Evolutionary conservation across 2,113 vertebrate species (phyloP).

Genomic region (Connochaetes taurinus): DNA sequence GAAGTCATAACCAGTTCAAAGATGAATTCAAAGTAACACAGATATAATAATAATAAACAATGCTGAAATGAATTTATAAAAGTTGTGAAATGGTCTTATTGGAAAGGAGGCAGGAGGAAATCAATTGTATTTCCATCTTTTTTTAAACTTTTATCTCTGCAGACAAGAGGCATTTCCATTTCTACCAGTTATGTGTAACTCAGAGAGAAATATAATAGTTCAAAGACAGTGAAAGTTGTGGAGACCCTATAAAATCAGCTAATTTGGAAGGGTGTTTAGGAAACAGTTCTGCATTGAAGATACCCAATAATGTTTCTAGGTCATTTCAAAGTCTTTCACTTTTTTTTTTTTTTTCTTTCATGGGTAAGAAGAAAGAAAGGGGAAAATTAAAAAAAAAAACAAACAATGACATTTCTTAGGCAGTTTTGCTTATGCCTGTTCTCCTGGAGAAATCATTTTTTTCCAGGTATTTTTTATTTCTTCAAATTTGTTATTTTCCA

Average conservation of each 20-base stretch:
- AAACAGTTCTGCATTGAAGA: neutral
- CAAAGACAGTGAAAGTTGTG: neutral
- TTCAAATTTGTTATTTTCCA: constrained; percentile 74
- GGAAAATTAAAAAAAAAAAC: neutral
- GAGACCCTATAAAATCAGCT: neutral
- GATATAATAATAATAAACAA: neutral
- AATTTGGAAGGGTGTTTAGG: neutral
- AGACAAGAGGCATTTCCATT: neutral
- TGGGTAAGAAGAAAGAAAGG: neutral
- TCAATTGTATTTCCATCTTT: neutral
- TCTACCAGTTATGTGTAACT: neutral
- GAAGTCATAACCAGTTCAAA: neutral
- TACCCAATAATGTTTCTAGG: neutral
- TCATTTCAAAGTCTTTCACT: neutral
- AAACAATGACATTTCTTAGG: neutral
- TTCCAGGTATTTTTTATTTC: constrained; percentile 69
- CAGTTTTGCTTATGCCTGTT: neutral
- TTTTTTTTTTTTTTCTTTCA: neutral
- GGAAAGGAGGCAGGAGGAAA: neutral
- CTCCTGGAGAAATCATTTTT: neutral
- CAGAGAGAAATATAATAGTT: neutral
- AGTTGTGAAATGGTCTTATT: neutral
- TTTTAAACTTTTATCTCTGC: neutral
- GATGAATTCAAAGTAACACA: neutral
- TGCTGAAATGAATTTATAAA: neutral